These are phyloP conservation scores for Sciaenops ocellatus DNA, from an alignment of 2,797 vertebrate species.

Conservation along the genomic window DNA sequence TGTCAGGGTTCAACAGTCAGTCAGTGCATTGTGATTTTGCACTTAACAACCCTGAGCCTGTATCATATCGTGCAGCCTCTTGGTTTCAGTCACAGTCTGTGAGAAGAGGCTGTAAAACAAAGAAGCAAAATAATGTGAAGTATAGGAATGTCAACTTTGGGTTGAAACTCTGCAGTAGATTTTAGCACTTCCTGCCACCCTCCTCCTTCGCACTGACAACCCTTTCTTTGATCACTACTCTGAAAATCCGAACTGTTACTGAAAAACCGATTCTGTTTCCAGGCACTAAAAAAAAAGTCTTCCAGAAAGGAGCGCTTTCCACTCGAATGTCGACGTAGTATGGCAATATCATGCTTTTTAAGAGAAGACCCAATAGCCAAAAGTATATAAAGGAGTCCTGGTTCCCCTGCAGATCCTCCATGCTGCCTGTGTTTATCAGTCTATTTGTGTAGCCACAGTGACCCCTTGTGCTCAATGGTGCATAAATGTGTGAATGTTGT, in stretches of 20 bases:
- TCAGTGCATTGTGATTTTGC: constrained; percentile 35
- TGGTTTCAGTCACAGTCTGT: constrained; percentile 23
- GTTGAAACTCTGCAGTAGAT: constrained; percentile 47
- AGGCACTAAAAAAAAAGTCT: constrained; percentile 75
- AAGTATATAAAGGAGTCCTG: constrained; percentile 58
- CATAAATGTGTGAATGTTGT: constrained; percentile 84
- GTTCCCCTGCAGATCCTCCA: constrained; percentile 62
- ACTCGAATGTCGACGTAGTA: constrained; percentile 57
- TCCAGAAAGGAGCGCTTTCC: constrained; percentile 73
- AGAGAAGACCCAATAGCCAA: constrained; percentile 67
- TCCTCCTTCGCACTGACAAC: constrained; percentile 46
- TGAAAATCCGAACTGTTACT: constrained; percentile 35
- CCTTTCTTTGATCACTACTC: constrained; percentile 52
- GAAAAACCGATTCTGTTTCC: constrained; percentile 49
- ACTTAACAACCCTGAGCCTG: constrained; percentile 5
- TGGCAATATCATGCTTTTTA: constrained; percentile 76
- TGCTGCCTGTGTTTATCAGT: constrained; percentile 70
- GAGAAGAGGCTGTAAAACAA: constrained; percentile 49
- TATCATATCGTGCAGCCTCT: neutral
- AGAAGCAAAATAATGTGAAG: constrained; percentile 25
- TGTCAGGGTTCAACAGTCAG: constrained; percentile 24
- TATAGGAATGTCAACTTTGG: constrained; percentile 29
- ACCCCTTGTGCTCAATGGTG: constrained; percentile 85
- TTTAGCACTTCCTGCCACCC: constrained; percentile 28
- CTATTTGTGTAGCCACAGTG: constrained; percentile 80